A percentile compares a stretch with the other conserved stretches of the same genome.
phyloP scores from a whole-genome alignment of 2,113 vertebrate genomes.

The Copsychus sechellarum region DNA sequence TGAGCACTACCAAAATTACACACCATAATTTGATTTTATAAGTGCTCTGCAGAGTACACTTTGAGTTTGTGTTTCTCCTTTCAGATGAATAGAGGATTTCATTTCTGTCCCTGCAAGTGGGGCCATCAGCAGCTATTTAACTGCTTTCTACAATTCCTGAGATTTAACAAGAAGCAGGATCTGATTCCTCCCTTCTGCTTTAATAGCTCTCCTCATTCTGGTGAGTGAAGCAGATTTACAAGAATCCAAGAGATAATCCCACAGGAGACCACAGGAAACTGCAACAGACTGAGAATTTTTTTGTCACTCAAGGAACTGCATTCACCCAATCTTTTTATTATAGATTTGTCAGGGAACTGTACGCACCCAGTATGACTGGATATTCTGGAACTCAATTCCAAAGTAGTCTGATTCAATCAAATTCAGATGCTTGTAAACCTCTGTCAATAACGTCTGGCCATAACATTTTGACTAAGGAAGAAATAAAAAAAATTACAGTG shows the following conservation, averaged over 20 bases:
- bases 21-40: background rate
- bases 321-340: background rate
- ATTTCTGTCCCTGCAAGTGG: background rate
- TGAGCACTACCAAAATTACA: background rate
- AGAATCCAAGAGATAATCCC: background rate
- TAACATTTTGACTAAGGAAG: conserved; percentile 79
- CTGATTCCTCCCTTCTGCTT: background rate
- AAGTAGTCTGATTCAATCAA: conserved; percentile 96
- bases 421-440: conserved; percentile 87
- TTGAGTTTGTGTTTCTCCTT: background rate
- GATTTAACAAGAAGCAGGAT: background rate
- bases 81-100: background rate
- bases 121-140: background rate
- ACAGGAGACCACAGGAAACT: background rate
- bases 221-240: background rate
- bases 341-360: background rate
- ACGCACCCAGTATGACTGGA: conserved; percentile 90
- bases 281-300: background rate
- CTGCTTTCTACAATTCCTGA: background rate
- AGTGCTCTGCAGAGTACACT: background rate
- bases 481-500: background rate
- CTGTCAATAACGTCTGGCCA: conserved; percentile 81
- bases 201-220: background rate
- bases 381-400: conserved; percentile 92
- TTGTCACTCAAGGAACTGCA: background rate